phyloP scores from a whole-genome alignment of 2,113 vertebrate species.

The Hemiprocne comata region DNA sequence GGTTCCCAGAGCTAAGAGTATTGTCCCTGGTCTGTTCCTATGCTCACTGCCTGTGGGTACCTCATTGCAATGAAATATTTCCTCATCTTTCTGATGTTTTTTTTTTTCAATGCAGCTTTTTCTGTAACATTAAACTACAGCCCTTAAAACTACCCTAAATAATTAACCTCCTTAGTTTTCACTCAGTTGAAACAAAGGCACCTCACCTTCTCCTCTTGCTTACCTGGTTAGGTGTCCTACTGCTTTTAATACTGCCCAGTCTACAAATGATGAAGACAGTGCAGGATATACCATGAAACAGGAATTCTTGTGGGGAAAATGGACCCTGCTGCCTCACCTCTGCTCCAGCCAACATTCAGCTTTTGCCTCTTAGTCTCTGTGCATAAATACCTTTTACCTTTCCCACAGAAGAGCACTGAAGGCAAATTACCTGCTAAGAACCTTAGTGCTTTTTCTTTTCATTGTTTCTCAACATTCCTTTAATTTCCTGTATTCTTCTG shows the following conservation, averaged over 20 bases:
- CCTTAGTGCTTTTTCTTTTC: not conserved
- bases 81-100: not conserved
- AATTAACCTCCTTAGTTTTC: not conserved
- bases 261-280: not conserved
- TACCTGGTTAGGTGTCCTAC: not conserved
- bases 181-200: not conserved
- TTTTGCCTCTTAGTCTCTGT: not conserved
- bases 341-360: not conserved
- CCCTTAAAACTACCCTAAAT: not conserved
- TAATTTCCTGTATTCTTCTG: not conserved
- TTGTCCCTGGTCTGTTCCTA: not conserved
- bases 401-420: not conserved
- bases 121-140: not conserved
- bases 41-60: not conserved
- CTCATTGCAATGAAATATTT: not conserved
- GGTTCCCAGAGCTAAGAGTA: not conserved
- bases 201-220: not conserved
- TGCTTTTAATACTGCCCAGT: not conserved
- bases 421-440: not conserved
- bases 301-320: not conserved
- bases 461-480: not conserved
- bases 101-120: not conserved
- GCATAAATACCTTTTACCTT: not conserved
- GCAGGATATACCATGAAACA: not conserved
- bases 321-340: not conserved